Evolutionary conservation across 2,113 vertebrate genomes (phyloP), one percentile per base, ranked within the genome.

Genomic region (Petromus typicus): DNA sequence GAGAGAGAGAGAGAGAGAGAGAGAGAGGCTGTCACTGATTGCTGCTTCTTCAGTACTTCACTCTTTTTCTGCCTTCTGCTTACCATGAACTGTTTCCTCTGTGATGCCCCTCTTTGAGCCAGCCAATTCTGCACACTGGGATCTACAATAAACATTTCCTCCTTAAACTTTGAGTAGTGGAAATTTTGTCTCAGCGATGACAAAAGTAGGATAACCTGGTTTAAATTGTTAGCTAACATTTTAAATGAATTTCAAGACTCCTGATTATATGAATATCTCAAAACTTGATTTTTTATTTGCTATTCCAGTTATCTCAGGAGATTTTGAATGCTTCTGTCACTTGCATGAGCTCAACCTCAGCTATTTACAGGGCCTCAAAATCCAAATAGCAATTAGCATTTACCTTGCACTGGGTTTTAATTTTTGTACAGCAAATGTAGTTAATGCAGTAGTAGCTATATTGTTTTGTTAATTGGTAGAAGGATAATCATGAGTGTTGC

Each of bases 381-480:
- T 88, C 34, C 18, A 5, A 43, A 61, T 32, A 87, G 7, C 25
- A 89, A 76, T 73, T 63, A 86, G 8, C 1, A 83, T 93, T 93
- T 89, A 66, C 54, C 13, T 76, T 88, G n/a, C 30, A 45, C 22
- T 71, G 10, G 13, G 22, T 75, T 66, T 79, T 27, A 57, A 22
- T 59, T 89, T 91, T 17, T 54, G 3, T 54, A 30, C 57, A 54
- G 40, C 54, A 84, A 87, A 34, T 95, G 80, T 85, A 82, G 73
- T 86, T 76, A 76, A 57, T 63, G 37, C n/a, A 88, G 34, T 67
- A 79, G 40, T 88, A 48, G 5, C 51, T 88, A 48, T 7, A 22
- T 61, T 73, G 48, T 48, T 69, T 91, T 89, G n/a, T 79, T 71
- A 83, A 89, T 54, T 79, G 66, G 61, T 78, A 66, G 78, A 87